phyloP scores from a whole-genome alignment of 2,113 vertebrate species.

The Rhineura floridana region DNA sequence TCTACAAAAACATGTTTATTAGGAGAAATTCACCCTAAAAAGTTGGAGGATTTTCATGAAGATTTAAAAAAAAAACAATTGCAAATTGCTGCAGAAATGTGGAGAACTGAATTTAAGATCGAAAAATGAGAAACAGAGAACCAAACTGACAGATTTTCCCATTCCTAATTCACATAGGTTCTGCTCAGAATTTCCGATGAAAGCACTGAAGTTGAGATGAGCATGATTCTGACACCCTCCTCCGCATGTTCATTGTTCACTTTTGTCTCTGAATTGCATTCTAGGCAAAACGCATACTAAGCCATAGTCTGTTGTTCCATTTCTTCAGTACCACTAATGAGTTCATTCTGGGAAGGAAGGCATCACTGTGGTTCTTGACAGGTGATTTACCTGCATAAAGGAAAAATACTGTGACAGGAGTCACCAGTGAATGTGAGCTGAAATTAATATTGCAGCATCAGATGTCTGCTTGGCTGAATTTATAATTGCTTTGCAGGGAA shows the following conservation, averaged over 20 bases:
- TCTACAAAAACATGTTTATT: too few relatives aligned
- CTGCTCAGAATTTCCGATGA: background rate
- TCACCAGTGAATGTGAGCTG: slow-evolving; percentile 58
- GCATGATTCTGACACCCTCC: too few relatives aligned
- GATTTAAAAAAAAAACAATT: too few relatives aligned
- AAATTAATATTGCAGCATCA: slow-evolving; percentile 69
- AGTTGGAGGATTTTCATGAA: too few relatives aligned
- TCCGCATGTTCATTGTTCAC: background rate
- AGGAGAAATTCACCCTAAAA: too few relatives aligned
- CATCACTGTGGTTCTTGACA: slow-evolving; percentile 50
- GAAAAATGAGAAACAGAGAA: too few relatives aligned
- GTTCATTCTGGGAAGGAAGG: slow-evolving; percentile 25
- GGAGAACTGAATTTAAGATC: too few relatives aligned
- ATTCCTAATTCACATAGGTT: too few relatives aligned
- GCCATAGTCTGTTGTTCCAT: background rate
- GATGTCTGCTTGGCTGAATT: slow-evolving; percentile 63
- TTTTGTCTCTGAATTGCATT: background rate
- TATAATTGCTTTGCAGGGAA: slow-evolving; percentile 59
- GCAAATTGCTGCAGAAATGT: too few relatives aligned
- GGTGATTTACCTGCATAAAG: slow-evolving; percentile 67
- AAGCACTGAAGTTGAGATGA: background rate
- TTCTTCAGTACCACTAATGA: slow-evolving; percentile 9
- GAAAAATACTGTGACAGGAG: slow-evolving; percentile 69
- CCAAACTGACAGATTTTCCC: too few relatives aligned
- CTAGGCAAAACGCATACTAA: background rate